Evolutionary conservation across 2,888 invertebrate species (phyloP).

Genomic region (Leptothorax acervorum): DNA sequence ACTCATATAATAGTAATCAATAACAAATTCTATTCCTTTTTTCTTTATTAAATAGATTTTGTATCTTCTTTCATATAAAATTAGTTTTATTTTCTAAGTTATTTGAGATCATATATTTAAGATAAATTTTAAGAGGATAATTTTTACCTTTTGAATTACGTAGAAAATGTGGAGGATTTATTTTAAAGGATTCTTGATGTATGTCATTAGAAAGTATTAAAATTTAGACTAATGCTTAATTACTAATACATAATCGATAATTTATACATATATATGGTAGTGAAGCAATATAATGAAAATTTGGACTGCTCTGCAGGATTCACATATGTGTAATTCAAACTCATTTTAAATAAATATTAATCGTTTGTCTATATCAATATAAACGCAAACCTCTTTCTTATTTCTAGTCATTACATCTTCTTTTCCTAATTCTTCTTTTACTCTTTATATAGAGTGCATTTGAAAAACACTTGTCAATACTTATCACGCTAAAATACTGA

Average conservation of each 20-base stretch:
- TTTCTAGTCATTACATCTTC: not conserved
- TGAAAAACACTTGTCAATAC: constrained; percentile 3
- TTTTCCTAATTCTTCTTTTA: not conserved
- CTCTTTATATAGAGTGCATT: not conserved
- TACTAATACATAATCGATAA: not conserved
- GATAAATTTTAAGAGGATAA: not conserved
- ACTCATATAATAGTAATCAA: not conserved
- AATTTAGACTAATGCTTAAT: not conserved
- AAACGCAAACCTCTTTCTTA: not conserved
- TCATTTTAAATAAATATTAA: not conserved
- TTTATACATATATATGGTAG: not conserved
- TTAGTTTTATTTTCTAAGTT: not conserved
- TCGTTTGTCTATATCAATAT: not conserved
- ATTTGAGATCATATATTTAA: not conserved
- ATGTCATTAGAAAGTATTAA: not conserved
- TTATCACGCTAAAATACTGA: constrained; percentile 1
- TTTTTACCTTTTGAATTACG: not conserved
- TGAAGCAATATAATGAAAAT: not conserved
- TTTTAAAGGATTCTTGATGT: not conserved
- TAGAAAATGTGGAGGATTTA: not conserved
- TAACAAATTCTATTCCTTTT: not conserved
- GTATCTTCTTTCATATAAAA: not conserved
- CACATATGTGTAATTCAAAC: not conserved
- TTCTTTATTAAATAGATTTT: not conserved
- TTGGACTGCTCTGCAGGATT: not conserved